Evolutionary conservation across 2,888 invertebrate species (phyloP).

Genomic region (Siphonodentalium dalli): DNA sequence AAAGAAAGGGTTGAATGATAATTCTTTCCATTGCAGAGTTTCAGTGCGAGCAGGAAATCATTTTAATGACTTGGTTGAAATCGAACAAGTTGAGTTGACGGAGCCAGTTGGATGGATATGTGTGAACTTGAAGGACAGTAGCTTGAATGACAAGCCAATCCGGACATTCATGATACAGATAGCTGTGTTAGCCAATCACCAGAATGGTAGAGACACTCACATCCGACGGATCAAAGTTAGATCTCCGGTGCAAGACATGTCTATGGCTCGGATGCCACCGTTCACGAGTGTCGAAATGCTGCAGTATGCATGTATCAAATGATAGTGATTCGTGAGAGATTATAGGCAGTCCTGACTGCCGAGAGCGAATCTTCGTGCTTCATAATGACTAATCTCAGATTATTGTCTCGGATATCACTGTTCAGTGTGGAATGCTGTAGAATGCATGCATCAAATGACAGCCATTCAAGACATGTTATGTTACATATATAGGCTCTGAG

Average conservation of each 20-base stretch:
- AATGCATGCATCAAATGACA: too few relatives aligned
- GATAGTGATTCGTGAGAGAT: too few relatives aligned
- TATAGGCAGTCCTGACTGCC: too few relatives aligned
- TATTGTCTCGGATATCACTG: too few relatives aligned
- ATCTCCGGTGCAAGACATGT: constrained; percentile 73
- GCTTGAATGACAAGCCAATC: constrained; percentile 76
- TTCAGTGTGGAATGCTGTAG: too few relatives aligned
- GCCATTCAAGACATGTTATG: too few relatives aligned
- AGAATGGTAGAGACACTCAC: constrained; percentile 98
- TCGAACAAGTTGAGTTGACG: constrained; percentile 89
- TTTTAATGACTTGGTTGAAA: constrained; percentile 94
- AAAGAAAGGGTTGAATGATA: too few relatives aligned
- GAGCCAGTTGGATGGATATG: constrained; percentile 98
- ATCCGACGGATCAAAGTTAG: constrained; percentile 96
- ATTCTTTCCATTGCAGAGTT: constrained; percentile 43
- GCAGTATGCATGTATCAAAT: constrained; percentile 39
- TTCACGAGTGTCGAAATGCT: constrained; percentile 70
- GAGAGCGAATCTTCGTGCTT: too few relatives aligned
- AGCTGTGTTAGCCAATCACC: constrained; percentile 87
- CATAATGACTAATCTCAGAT: too few relatives aligned
- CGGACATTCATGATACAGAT: constrained; percentile 79
- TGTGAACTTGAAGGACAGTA: constrained; percentile 87
- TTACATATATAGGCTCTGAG: too few relatives aligned
- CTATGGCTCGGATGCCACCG: constrained; percentile 70
- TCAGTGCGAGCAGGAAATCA: constrained; percentile 84